Percentiles rank a stretch among this genome's conserved stretches.
Conservation (phyloP, 2,888 invertebrate genomes). For the Drosophila tripunctata region DNA sequence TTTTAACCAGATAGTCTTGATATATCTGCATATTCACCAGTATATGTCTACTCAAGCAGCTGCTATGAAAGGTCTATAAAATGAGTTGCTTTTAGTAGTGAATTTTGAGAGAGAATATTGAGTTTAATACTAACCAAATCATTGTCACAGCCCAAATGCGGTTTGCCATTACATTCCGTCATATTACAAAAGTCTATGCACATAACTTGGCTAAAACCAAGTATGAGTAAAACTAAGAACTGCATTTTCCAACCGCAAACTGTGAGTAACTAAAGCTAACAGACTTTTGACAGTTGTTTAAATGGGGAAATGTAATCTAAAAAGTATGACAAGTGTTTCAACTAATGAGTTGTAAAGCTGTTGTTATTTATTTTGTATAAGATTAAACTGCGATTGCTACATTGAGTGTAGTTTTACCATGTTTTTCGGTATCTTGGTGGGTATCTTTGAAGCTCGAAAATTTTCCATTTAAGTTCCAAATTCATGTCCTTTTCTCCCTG, state of each 20-base stretch:
- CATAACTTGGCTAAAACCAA: constrained; percentile 1
- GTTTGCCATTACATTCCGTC: constrained; percentile 32
- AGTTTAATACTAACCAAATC: constrained; percentile 39
- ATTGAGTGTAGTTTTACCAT: too few relatives aligned
- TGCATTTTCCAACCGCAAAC: constrained; percentile 35
- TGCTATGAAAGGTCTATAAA: constrained; percentile 49
- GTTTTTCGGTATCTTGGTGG: too few relatives aligned
- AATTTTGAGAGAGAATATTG: too few relatives aligned
- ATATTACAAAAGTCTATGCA: constrained; percentile 58
- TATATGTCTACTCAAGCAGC: constrained; percentile 25
- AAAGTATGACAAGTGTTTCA: neutral
- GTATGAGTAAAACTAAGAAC: neutral
- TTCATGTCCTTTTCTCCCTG: too few relatives aligned
- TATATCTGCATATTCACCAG: constrained; percentile 53
- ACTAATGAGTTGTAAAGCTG: constrained; percentile 2
- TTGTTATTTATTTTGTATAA: neutral
- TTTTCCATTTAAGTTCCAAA: too few relatives aligned
- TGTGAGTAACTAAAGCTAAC: constrained; percentile 5
- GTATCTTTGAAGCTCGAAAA: neutral
- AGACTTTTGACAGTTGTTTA: neutral
- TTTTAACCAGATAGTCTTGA: constrained; percentile 39
- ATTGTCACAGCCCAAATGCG: constrained; percentile 64
- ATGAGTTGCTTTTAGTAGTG: rapidly evolving
- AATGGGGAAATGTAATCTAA: neutral
- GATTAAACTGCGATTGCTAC: too few relatives aligned